Base-by-base conservation (phyloP, 2,797 vertebrate genomes). In the Picus viridis region DNA sequence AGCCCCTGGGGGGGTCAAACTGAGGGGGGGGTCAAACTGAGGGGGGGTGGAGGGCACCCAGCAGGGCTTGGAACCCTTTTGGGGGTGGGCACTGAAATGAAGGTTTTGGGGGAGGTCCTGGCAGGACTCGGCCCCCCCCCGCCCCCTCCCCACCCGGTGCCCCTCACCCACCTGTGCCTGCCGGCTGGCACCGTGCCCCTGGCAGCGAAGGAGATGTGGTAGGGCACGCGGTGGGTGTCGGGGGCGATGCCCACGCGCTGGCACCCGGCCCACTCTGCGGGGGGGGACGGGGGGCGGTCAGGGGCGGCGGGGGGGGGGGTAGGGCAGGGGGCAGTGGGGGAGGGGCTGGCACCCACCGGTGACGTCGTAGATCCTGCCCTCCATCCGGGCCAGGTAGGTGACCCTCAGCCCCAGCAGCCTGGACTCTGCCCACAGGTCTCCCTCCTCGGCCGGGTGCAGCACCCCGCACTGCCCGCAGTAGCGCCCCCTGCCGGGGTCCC, bases 351-450 rank as follows among this genome's bases (percentile, higher is more conserved):
- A 69, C 91, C 30, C 47, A 99, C 99, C 99, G 95, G 99, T 99
- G 86, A 99, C 99, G 90, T 99, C 99, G 74, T 98, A 99, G 67
- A 99, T 98, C 83, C 98, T 99, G 53, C 98, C 98, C 14, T 99
- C 98, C 99, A 99, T 99, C 93, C 98, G 97, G 58, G 99, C 99
- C 71, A 99, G 98, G 96, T 99, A 99, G 19, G 99, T 99, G 96
- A 99, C 99, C 69, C 98, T 99, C 74, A 99, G 97, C 47, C 99
- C 99, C 93, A 99, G 95, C 98, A 99, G 98, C 94, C 99, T 99
- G 68, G 99, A 99, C 94, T 99, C 99, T 1, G 99, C 99, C 99
- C 99, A 99, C 88, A 99, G 98, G 96, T 99, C 99, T 11, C 99
- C 99, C 94, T 99, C 99, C 94, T 99, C 98, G 1, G 99, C 99